Percentiles rank a stretch among this genome's conserved stretches.
Evolutionary conservation across 2,113 vertebrate species (phyloP).

Genomic region (Lagenorhynchus albirostris): DNA sequence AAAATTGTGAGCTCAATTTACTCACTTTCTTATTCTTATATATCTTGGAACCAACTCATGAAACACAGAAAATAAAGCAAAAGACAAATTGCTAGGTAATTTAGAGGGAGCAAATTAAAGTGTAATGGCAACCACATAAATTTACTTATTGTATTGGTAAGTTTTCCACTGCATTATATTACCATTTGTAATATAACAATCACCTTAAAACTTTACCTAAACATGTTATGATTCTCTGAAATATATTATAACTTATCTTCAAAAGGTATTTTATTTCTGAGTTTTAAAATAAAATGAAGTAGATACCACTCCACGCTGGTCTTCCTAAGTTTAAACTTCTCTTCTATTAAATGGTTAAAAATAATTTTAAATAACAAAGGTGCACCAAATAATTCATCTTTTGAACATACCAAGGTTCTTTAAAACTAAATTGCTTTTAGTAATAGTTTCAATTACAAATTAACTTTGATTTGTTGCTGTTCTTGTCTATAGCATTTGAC

Average conservation of each 20-base stretch:
- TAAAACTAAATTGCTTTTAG: slow-evolving; percentile 64
- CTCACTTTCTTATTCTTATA: not conserved
- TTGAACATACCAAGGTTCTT: slow-evolving; percentile 59
- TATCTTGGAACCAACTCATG: not conserved
- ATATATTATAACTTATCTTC: slow-evolving; percentile 58
- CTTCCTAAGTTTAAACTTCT: not conserved
- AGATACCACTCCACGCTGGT: not conserved
- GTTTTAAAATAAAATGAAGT: slow-evolving; percentile 44
- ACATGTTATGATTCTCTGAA: not conserved
- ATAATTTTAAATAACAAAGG: slow-evolving; percentile 72
- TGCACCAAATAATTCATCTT: slow-evolving; percentile 58
- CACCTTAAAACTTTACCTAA: not conserved
- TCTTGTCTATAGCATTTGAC: slow-evolving; percentile 60
- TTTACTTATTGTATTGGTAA: not conserved
- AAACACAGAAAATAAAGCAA: slow-evolving; percentile 2
- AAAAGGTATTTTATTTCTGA: slow-evolving; percentile 46
- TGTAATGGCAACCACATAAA: not conserved
- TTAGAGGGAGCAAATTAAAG: not conserved
- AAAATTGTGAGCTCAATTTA: slow-evolving; percentile 12
- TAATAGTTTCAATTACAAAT: slow-evolving; percentile 72
- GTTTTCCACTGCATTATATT: not conserved
- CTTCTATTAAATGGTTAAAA: slow-evolving; percentile 63
- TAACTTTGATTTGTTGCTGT: slow-evolving; percentile 71
- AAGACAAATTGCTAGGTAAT: not conserved
- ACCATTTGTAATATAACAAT: not conserved